phyloP scores from a whole-genome alignment of 2,797 vertebrate genomes.

The Pterois miles region DNA sequence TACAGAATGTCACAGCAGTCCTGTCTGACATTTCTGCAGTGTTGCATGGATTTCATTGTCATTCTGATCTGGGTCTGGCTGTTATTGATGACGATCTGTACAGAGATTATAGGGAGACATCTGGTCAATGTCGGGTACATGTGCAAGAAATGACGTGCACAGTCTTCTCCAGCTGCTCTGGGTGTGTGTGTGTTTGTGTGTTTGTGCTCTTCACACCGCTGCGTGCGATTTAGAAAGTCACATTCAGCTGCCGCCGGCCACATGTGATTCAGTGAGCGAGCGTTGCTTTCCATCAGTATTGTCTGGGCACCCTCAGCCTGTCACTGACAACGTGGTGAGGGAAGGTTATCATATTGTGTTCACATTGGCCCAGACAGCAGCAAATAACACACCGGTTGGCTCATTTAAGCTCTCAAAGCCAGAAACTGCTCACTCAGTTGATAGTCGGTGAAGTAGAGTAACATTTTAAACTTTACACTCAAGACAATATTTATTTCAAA shows the following conservation, averaged over 20 bases:
- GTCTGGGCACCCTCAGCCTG: conserved; percentile 11
- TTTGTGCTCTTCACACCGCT: neutral
- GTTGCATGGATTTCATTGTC: neutral
- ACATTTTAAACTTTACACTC: neutral
- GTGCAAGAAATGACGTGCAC: conserved; percentile 4
- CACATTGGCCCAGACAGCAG: neutral
- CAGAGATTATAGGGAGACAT: conserved; percentile 27
- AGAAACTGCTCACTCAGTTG: neutral
- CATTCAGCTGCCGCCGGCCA: conserved; percentile 20
- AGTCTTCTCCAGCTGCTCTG: conserved; percentile 28
- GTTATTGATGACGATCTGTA: conserved; percentile 26
- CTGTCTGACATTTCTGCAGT: neutral
- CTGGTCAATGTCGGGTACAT: conserved; percentile 13
- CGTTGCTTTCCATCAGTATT: conserved; percentile 18
- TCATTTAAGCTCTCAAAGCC: conserved; percentile 12
- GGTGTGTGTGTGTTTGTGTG: neutral
- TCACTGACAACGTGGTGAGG: conserved; percentile 48
- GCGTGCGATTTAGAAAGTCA: conserved; percentile 29
- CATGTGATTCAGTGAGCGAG: conserved; percentile 24
- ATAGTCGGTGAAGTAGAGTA: neutral
- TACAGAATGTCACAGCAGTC: too few relatives aligned
- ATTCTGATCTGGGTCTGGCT: neutral
- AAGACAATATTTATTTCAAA: neutral
- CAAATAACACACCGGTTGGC: conserved; percentile 17
- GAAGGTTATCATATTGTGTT: conserved; percentile 15